Percentiles rank a stretch among this genome's conserved stretches.
phyloP scores from a whole-genome alignment of 2,797 vertebrate genomes.

The Anabas testudineus region DNA sequence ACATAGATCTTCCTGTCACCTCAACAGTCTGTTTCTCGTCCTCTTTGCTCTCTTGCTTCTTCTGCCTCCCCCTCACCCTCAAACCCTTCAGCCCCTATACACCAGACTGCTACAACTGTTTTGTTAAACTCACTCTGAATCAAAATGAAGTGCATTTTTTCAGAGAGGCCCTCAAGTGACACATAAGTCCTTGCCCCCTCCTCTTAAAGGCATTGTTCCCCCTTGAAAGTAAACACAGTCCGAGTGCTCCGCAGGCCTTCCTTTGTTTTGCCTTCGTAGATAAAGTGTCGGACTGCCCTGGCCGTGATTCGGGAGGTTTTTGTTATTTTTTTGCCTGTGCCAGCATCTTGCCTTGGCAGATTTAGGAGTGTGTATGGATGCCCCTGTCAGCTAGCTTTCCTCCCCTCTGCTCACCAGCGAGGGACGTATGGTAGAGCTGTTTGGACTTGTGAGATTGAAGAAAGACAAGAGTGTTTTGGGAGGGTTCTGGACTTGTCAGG shows the following conservation, averaged over 20 bases:
- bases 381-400: constrained; percentile 66
- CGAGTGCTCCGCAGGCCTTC: constrained; percentile 62
- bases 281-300: constrained; percentile 63
- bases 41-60: constrained; percentile 10
- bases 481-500: constrained; percentile 58
- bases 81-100: constrained; percentile 28
- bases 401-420: constrained; percentile 45
- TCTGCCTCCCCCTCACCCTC: constrained; percentile 27
- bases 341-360: constrained; percentile 68
- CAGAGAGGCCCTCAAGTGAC: constrained; percentile 60
- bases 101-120: constrained; percentile 50
- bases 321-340: constrained; percentile 74
- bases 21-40: constrained; percentile 24
- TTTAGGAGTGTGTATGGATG: constrained; percentile 70
- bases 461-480: constrained; percentile 38
- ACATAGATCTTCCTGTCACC: background rate
- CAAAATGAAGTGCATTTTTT: constrained; percentile 62
- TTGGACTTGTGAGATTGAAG: constrained; percentile 21
- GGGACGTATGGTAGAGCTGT: constrained; percentile 21
- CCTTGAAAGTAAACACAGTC: constrained; percentile 72
- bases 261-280: constrained; percentile 74
- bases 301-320: constrained; percentile 51
- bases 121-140: constrained; percentile 69
- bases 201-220: constrained; percentile 76
- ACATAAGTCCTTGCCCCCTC: constrained; percentile 70